Percentiles rank a stretch among this genome's conserved stretches.
Evolutionary conservation across 2,113 vertebrate genomes (phyloP).

Genomic region (Salvelinus namaycush): DNA sequence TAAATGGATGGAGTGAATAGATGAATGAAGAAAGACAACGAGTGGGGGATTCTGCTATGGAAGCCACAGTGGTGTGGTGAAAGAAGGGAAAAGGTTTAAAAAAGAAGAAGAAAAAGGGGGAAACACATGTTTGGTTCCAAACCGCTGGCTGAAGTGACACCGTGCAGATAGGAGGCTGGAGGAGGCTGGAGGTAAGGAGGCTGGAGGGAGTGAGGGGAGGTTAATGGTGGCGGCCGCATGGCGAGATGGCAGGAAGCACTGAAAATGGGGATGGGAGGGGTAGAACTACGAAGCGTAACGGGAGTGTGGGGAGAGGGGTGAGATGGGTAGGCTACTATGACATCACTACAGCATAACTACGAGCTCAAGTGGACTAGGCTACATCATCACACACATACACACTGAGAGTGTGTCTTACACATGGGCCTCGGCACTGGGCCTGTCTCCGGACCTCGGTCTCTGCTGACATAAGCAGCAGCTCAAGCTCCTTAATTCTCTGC

Average conservation of each 20-base stretch:
- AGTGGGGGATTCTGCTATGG: neutral
- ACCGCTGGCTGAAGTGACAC: conserved; percentile 14
- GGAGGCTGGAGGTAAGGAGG: conserved; percentile 3
- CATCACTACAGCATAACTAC: conserved; percentile 64
- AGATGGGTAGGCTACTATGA: conserved; percentile 42
- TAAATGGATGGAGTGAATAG: no score
- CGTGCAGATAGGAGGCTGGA: conserved; percentile 13
- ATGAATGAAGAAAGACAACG: neutral
- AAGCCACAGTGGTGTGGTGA: conserved; percentile 11
- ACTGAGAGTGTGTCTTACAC: conserved; percentile 81
- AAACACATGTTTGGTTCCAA: conserved; percentile 26
- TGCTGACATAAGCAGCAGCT: conserved; percentile 98
- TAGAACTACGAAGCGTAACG: conserved; percentile 47
- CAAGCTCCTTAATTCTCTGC: conserved; percentile 99
- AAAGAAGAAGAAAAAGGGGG: neutral
- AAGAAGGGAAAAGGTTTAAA: conserved; percentile 18
- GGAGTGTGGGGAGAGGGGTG: neutral
- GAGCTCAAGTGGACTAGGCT: neutral
- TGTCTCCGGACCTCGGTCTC: conserved; percentile 97
- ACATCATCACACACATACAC: conserved; percentile 53
- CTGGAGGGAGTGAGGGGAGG: conserved; percentile 11
- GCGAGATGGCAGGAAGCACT: conserved; percentile 10
- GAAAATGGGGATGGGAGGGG: conserved; percentile 1
- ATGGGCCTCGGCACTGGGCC: conserved; percentile 76
- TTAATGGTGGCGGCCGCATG: conserved; percentile 33